Base-by-base conservation (phyloP, 2,888 invertebrate species). In the Hoplodrina ambigua region DNA sequence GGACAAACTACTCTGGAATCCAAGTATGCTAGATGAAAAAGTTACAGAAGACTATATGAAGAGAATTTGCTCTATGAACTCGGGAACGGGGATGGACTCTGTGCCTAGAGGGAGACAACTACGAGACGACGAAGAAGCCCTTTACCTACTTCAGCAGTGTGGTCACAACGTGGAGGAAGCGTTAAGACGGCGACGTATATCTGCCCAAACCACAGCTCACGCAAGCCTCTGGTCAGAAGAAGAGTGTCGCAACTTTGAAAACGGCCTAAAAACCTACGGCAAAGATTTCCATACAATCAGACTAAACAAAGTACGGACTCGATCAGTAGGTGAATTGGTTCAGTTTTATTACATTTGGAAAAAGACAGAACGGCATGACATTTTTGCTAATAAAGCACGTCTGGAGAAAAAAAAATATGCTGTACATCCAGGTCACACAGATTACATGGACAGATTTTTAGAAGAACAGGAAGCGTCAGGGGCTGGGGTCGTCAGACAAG, bases 311-410 rank as follows among this genome's bases (percentile, higher is more conserved):
- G 99, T 99, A 58, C 97, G 98, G 85, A 99, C 99, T 69, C 96
- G 99, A 84, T 98, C 99, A 11, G 99, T 99, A 55, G 99, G 99
- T 46, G 99, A 99, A 93, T 96, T 99, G 75, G 99, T 99, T 17
- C 99, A 99, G 90, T 99, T 99, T 95, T 98, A 98, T 93, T 98
- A 98, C 87, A 96, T 99, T 67, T 99, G 99, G 99, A 99, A 99
- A 94, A 99, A 99, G 94, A 99, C 99, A 37, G 99, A 99, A 89
- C 96, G 99, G 20, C 99, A 99, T 92, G 99, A 99, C 94, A 97
- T 97, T 86, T 97, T 97, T 90, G 99, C 99, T 0, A 98, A 98
- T 90, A 98, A 98, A 93, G 97, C 98, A 13, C 96, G 98, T 61
- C 92, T 99, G 83, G 99, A 99, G 89, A 99, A 99, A 95, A 98